Percentiles rank a stretch among this genome's conserved stretches.
Evolutionary conservation across 2,113 vertebrate species (phyloP).

Genomic region (Channa argus): DNA sequence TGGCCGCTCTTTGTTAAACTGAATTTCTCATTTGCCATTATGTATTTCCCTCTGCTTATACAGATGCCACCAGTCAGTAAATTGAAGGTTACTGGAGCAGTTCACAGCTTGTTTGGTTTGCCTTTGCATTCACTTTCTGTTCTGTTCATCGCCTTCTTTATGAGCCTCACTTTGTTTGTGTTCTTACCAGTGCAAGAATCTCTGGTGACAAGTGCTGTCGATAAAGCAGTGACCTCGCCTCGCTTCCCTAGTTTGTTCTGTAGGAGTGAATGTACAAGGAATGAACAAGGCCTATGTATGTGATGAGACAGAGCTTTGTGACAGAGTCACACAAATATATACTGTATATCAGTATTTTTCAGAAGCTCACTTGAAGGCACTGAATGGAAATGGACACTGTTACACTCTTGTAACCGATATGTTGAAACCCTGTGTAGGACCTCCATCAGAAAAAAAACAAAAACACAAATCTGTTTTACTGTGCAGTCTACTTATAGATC

Average conservation of each 20-base stretch:
- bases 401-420: too few relatives aligned
- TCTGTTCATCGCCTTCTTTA: neutral
- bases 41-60: constrained; percentile 5
- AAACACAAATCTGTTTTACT: neutral
- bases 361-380: too few relatives aligned
- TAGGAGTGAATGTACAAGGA: neutral
- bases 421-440: too few relatives aligned
- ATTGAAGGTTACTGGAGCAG: constrained; percentile 5
- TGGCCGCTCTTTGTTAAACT: constrained; percentile 30
- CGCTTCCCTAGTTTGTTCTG: neutral
- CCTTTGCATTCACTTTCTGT: neutral
- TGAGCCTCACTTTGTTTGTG: neutral
- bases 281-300: neutral
- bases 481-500: too few relatives aligned
- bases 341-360: neutral
- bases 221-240: constrained; percentile 11
- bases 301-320: neutral
- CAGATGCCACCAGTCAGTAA: constrained; percentile 8
- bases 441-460: too few relatives aligned
- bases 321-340: neutral
- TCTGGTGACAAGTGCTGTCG: constrained; percentile 7
- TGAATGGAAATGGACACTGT: too few relatives aligned
- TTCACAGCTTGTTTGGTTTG: neutral
- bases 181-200: neutral
- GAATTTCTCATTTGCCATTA: constrained; percentile 20